Percentiles rank a stretch among this genome's conserved stretches.
phyloP scores from a whole-genome alignment of 2,888 invertebrate genomes.

The Pyralis farinalis region DNA sequence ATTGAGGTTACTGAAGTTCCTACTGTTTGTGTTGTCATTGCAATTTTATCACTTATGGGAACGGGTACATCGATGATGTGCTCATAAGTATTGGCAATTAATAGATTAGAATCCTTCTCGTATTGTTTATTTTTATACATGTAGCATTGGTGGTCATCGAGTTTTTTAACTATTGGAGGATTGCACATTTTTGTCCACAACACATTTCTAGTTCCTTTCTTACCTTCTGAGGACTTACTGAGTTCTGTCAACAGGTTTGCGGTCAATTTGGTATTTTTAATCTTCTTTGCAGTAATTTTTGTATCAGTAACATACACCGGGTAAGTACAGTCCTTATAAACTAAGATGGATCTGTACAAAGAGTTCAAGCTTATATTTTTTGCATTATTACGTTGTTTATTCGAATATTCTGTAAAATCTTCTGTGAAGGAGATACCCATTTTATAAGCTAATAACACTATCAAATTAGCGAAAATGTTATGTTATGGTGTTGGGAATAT shows the following conservation, averaged over 20 bases:
- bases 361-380: slow-evolving; percentile 30
- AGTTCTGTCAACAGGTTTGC: slow-evolving; percentile 13
- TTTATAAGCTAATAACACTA: too few species aligned
- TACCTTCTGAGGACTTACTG: slow-evolving; percentile 13
- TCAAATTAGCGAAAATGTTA: too few species aligned
- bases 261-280: slow-evolving; percentile 4
- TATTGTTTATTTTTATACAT: not conserved
- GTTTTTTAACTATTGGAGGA: slow-evolving; percentile 32
- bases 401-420: slow-evolving; percentile 16
- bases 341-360: slow-evolving; percentile 33
- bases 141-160: slow-evolving; percentile 17
- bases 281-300: slow-evolving; percentile 1
- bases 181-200: slow-evolving; percentile 51
- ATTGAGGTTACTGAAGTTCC: slow-evolving; percentile 34
- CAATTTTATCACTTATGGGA: not conserved
- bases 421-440: slow-evolving; percentile 33
- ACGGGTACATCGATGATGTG: not conserved
- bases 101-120: not conserved
- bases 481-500: too few species aligned
- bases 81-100: not conserved
- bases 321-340: slow-evolving; percentile 58
- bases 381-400: slow-evolving; percentile 19
- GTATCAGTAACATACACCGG: not conserved
- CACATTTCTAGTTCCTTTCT: slow-evolving; percentile 22
- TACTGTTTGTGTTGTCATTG: slow-evolving; percentile 24